Conservation (phyloP, 2,797 vertebrate species). For the Stomatorhinus walkeri region DNA sequence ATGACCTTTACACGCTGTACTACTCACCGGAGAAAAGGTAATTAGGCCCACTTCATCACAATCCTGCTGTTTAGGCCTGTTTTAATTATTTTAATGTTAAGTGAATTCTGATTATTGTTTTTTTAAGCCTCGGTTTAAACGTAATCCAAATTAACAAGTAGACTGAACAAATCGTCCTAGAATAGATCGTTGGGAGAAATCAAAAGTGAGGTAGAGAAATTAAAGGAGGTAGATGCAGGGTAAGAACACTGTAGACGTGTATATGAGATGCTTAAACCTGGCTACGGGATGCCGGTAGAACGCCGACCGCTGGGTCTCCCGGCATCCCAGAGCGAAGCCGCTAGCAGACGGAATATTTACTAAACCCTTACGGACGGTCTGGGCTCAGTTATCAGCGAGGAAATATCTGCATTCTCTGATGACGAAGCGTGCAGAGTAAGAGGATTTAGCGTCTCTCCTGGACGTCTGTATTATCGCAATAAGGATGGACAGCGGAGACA, state of each 20-base stretch:
- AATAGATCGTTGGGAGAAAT: background rate
- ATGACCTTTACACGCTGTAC: conserved; percentile 75
- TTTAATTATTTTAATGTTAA: background rate
- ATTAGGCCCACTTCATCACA: conserved; percentile 21
- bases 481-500: background rate
- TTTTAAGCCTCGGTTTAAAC: background rate
- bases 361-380: conserved; percentile 89
- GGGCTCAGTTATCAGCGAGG: conserved; percentile 86
- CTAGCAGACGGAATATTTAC: conserved; percentile 88
- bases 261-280: background rate
- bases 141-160: background rate
- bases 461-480: conserved; percentile 38
- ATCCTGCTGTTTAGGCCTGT: background rate
- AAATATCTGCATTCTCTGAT: conserved; percentile 89
- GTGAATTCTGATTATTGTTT: background rate
- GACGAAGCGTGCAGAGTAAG: conserved; percentile 92
- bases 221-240: background rate
- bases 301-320: conserved; percentile 53
- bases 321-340: conserved; percentile 72
- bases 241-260: background rate
- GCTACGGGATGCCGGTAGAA: background rate
- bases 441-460: conserved; percentile 55
- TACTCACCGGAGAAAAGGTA: conserved; percentile 84
- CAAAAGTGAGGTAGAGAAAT: background rate
- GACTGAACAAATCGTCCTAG: background rate